phyloP scores from a whole-genome alignment of 2,797 vertebrate species.

The Brotogeris chrysoptera region DNA sequence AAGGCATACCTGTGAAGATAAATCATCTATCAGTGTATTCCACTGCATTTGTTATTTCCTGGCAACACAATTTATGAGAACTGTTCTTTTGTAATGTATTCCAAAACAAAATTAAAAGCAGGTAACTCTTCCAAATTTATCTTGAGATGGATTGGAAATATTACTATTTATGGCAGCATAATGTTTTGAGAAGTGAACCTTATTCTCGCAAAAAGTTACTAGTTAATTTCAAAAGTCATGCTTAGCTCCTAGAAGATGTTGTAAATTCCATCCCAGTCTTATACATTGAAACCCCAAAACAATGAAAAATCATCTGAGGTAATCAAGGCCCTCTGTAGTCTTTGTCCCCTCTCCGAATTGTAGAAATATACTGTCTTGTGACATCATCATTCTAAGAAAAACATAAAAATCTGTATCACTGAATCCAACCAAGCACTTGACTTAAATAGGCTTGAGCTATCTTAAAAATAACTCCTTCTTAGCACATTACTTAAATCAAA shows the following conservation, averaged over 20 bases:
- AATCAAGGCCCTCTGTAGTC: not conserved
- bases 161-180: not conserved
- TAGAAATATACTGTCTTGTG: not conserved
- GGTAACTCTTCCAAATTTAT: not conserved
- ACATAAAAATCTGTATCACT: not conserved
- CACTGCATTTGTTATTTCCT: not conserved
- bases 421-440: not conserved
- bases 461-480: not conserved
- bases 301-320: not conserved
- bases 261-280: not conserved
- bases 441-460: not conserved
- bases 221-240: not conserved
- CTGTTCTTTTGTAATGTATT: not conserved
- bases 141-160: not conserved
- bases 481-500: not conserved
- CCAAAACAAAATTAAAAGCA: not conserved
- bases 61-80: not conserved
- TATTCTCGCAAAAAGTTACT: not conserved
- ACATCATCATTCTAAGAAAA: not conserved
- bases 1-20: not conserved
- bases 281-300: accelerated
- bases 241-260: not conserved
- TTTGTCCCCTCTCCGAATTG: not conserved
- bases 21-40: not conserved
- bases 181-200: not conserved